A percentile compares a stretch with the other conserved stretches of the same genome.
These are phyloP conservation scores for Euborellia annulipes DNA, from an alignment of 1,140 invertebrate species.

Conservation along the genomic window DNA sequence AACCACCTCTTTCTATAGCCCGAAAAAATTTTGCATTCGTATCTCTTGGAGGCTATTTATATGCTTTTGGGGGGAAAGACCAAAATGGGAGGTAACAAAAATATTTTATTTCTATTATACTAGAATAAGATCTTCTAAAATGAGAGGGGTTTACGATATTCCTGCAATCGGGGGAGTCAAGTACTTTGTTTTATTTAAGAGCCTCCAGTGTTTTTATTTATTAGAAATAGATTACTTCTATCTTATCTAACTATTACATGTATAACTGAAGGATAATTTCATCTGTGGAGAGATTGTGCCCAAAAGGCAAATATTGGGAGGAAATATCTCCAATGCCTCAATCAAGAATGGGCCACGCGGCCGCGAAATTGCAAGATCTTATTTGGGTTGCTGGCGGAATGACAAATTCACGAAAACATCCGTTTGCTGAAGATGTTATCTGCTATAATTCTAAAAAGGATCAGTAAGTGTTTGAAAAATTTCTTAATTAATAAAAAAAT, in stretches of 20 bases:
- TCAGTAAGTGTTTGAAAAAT: constrained; percentile 25
- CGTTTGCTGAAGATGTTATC: constrained; percentile 31
- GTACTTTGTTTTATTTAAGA: constrained; percentile 2
- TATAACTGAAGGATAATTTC: constrained; percentile 25
- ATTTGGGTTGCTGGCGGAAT: constrained; percentile 50
- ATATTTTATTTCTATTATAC: not conserved
- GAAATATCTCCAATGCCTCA: constrained; percentile 34
- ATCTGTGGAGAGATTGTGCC: constrained; percentile 39
- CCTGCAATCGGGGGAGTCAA: too few relatives aligned
- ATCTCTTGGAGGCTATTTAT: constrained; percentile 35
- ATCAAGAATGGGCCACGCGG: constrained; percentile 36
- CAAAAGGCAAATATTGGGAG: constrained; percentile 32
- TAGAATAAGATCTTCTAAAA: constrained; percentile 8
- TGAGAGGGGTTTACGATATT: too few relatives aligned
- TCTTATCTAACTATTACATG: not conserved
- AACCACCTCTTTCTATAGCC: constrained; percentile 32
- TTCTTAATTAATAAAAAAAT: constrained; percentile 5
- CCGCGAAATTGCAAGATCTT: constrained; percentile 36
- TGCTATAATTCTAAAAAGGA: constrained; percentile 40
- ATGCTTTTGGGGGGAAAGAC: constrained; percentile 43
- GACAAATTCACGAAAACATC: constrained; percentile 34
- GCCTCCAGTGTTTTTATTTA: too few relatives aligned
- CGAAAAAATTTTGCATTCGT: constrained; percentile 42
- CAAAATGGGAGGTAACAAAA: constrained; percentile 34
- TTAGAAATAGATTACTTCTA: too few relatives aligned